phyloP scores from a whole-genome alignment of 2,113 vertebrate species.

The Misgurnus mizolepis region DNA sequence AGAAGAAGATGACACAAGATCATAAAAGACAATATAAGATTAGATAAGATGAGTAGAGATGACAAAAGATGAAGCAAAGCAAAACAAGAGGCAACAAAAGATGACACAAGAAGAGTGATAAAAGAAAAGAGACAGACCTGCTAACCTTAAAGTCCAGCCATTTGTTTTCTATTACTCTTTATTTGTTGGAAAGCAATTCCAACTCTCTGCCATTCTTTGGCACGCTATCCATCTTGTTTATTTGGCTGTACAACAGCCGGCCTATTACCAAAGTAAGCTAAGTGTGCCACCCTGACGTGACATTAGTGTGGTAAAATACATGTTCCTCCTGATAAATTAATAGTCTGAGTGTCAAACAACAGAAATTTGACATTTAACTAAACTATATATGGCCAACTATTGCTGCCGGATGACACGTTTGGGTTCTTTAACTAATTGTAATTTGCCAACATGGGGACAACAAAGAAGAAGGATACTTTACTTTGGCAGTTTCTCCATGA shows the following conservation, averaged over 20 bases:
- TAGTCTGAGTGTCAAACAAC: too few species aligned
- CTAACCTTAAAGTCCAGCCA: slow-evolving; percentile 38
- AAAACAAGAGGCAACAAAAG: background rate
- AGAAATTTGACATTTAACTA: too few species aligned
- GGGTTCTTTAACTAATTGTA: background rate
- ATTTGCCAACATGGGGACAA: slow-evolving; percentile 11
- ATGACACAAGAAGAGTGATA: background rate
- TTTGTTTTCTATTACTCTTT: slow-evolving; percentile 62
- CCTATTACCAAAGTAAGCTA: background rate
- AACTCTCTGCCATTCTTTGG: slow-evolving; percentile 21
- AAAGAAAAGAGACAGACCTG: background rate
- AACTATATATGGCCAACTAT: too few species aligned
- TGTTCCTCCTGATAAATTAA: too few species aligned
- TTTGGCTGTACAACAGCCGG: slow-evolving; percentile 33
- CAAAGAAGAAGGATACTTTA: background rate
- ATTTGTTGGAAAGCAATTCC: slow-evolving; percentile 68
- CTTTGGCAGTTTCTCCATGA: slow-evolving; percentile 2
- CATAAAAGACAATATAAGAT: too few species aligned
- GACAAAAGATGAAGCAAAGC: background rate
- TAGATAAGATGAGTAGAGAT: background rate
- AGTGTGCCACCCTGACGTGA: too few species aligned
- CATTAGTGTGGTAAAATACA: too few species aligned
- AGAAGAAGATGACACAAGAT: too few species aligned
- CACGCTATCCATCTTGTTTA: slow-evolving; percentile 10
- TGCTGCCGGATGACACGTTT: background rate